phyloP scores from a whole-genome alignment of 2,797 vertebrate genomes.

The Glyptemys insculpta region DNA sequence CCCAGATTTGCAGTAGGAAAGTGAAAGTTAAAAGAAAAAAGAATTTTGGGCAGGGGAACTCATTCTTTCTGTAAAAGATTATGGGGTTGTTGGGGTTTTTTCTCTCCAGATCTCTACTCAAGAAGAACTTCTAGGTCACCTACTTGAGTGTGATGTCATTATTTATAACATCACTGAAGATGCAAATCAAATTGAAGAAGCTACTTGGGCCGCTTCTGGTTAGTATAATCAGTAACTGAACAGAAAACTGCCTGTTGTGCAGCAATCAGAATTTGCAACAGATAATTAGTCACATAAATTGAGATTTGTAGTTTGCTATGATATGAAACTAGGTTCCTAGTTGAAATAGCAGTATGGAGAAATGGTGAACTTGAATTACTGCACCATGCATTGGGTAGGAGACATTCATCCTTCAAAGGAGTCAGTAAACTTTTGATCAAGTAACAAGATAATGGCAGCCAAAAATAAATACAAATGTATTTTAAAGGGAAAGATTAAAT shows the following conservation, averaged over 20 bases:
- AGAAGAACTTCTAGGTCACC: constrained; percentile 82
- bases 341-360: not conserved
- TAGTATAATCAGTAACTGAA: constrained; percentile 46
- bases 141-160: constrained; percentile 89
- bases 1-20: not conserved
- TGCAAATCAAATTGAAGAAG: constrained; percentile 87
- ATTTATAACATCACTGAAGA: constrained; percentile 92
- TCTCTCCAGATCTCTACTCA: constrained; percentile 76
- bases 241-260: not conserved
- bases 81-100: not conserved
- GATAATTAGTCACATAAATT: not conserved
- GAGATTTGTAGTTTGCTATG: not conserved
- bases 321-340: not conserved
- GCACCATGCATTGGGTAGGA: not conserved
- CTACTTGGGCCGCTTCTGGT: constrained; percentile 92
- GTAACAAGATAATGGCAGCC: not conserved
- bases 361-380: not conserved
- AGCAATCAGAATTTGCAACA: not conserved
- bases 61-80: not conserved
- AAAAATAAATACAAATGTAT: not conserved
- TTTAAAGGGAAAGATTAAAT: not conserved
- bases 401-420: not conserved
- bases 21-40: not conserved
- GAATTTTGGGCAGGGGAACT: not conserved
- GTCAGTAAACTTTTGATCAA: not conserved